Base-by-base conservation (phyloP, 1,140 invertebrate species). In the Megathymus violae region DNA sequence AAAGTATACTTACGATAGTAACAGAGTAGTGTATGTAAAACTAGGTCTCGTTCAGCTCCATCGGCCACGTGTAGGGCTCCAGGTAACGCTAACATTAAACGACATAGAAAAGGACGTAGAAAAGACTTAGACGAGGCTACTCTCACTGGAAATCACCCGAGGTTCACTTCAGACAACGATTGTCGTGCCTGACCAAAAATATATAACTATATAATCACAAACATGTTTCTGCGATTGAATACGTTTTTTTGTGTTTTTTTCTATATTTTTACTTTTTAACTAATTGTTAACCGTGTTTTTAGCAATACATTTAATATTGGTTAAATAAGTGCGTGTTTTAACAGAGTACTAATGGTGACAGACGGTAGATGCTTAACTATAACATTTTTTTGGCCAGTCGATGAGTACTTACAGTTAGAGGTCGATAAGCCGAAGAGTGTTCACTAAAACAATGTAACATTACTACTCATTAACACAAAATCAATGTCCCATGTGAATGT, bases 61-160 rank as follows among this genome's bases (percentile, higher is more conserved):
- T 41, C 25, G 7, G 36, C 48, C 64, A 43, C 64, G 19, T 61
- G 61, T 36, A 64, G 38, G 50, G 25, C 34, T 16, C 54, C 68
- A 67, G 63, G 52, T 77, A 85, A 88, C 83, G 74, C 78, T 87
- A 87, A 87, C 82, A 78, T 80, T 89, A 89, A 88, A 85, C 75
- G 71, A 82, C 83, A 80, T 87, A 86, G 86, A 86, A 89, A 89
- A 88, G 79, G 86, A 74, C 70, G 76, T 89, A 88, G 85, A 89
- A 89, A 89, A 89, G 83, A 75, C 84, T 80, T 88, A 85, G 67
- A 82, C 71, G 65, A 68, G 41, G 59, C 64, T 77, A 85, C 67
- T 89, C 86, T 89, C 86, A 89, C 86, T 89, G 75, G 75, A 82
- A 81, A 89, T 89, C 86, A 89, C 86, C 46, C 78, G 78, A 78